A percentile compares a stretch with the other conserved stretches of the same genome.
These are phyloP conservation scores for Neodontobutis hainanensis DNA, from an alignment of 2,113 vertebrate genomes.

Conservation along the genomic window DNA sequence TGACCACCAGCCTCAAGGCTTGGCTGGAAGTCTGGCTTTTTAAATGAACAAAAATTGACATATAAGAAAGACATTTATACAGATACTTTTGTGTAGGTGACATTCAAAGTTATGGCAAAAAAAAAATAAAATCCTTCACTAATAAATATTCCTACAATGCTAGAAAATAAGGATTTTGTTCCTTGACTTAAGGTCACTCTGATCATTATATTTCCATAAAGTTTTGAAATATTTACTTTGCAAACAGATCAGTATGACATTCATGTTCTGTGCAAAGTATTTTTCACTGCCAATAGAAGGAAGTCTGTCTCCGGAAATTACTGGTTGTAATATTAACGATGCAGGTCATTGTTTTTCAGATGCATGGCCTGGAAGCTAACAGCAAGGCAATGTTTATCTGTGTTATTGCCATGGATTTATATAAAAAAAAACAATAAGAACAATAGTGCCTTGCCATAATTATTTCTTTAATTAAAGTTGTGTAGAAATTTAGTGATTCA, in stretches of 20 bases:
- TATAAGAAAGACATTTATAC: background rate
- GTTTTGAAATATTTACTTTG: too few relatives aligned
- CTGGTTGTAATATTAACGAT: slow-evolving; percentile 37
- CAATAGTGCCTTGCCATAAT: background rate
- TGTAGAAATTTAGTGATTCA: background rate
- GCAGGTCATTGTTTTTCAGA: slow-evolving; percentile 41
- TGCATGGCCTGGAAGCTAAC: slow-evolving; percentile 3
- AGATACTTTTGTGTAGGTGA: background rate
- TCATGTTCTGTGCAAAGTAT: slow-evolving; percentile 1
- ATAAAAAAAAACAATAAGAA: background rate
- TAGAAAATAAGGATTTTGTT: slow-evolving; percentile 42
- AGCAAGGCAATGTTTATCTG: background rate
- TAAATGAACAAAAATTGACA: background rate
- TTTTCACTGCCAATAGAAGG: slow-evolving; percentile 29
- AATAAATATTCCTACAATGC: slow-evolving; percentile 8
- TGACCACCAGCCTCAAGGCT: slow-evolving; percentile 17
- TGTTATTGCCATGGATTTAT: too few relatives aligned
- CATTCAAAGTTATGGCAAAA: slow-evolving; percentile 13
- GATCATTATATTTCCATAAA: background rate
- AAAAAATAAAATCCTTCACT: slow-evolving; percentile 12
- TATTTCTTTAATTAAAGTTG: background rate
- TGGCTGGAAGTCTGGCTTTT: background rate
- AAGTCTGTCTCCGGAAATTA: slow-evolving; percentile 21
- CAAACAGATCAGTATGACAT: too few relatives aligned
- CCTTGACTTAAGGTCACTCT: slow-evolving; percentile 25